Evolutionary conservation across 37 sponge, comb jelly and placozoan genomes (phyloP), one percentile per base, ranked within the genome.

Genomic region (Halichondria panicea): DNA sequence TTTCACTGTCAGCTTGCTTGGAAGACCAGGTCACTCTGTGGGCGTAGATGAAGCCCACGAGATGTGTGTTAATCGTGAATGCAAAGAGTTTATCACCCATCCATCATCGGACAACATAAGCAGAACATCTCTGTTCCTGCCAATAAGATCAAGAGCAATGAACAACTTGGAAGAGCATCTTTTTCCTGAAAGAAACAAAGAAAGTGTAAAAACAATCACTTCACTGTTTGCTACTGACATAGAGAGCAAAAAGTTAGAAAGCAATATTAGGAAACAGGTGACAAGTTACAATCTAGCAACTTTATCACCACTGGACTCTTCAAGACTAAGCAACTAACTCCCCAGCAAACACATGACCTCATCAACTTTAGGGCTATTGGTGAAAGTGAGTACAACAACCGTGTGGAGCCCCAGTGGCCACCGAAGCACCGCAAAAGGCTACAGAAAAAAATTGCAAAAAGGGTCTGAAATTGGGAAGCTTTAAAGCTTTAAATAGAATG

Each of bases 21-120:
- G 78, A 33, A 31, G 56, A 50, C 56, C 54, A 30, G 43, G 67
- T 35, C 54, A 65, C 36, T 64, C 78, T 66, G 68, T 77, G 5
- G 78, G 43, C 4, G n/a, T 77, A 33, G 78, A 77, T 27, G 78
- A 77, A 66, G 78, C 78, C 5, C 78, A 77, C 33, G 78, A 77
- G 58, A 77, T 77, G 77, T 63, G 48, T 15, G 45, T 76, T 8
- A 76, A 76, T 76, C 37, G 40, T 9, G 63, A 42, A 6, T 52
- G 54, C 55, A 77, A 65, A 65, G 37, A 41, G 22, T 45, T 22
- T 35, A 36, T 64, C 7, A 64, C 66, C 7, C 5, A 18, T 24
- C 68, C 67, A 75, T 43, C 76, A 61, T 18, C 25, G 19, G 62
- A 37, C 12, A 42, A 70, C 52, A 48, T 78, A 13, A 34, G 67